Percentiles rank a stretch among this genome's conserved stretches.
phyloP scores from a whole-genome alignment of 1,140 invertebrate species.

The Mizuhopecten yessoensis region DNA sequence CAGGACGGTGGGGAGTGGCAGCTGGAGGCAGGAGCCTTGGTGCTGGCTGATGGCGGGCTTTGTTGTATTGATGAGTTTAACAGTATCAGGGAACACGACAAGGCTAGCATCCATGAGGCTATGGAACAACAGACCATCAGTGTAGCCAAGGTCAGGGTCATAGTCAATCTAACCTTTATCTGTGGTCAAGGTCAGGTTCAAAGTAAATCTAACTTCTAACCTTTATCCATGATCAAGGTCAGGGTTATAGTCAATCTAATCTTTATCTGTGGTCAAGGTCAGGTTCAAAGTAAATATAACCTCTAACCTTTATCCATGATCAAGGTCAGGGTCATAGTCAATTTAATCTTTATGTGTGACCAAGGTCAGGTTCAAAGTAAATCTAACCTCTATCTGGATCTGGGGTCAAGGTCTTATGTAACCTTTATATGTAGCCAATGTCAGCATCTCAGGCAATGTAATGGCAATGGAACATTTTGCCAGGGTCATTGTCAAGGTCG shows the following conservation, averaged over 20 bases:
- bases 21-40: constrained; percentile 82
- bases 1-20: constrained; percentile 82
- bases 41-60: constrained; percentile 82
- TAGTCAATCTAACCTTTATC: background rate
- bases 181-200: background rate
- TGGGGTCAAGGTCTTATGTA: background rate
- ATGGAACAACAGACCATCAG: constrained; percentile 84
- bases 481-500: too few relatives aligned
- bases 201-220: background rate
- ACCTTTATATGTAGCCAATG: background rate
- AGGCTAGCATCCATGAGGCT: constrained; percentile 83
- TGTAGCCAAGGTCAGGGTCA: constrained; percentile 80
- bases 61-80: constrained; percentile 84
- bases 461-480: too few relatives aligned
- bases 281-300: background rate
- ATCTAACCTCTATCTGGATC: background rate
- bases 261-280: background rate
- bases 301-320: background rate
- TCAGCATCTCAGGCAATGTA: too few relatives aligned
- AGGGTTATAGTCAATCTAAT: background rate
- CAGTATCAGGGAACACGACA: constrained; percentile 82
- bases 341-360: background rate
- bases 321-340: background rate
- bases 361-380: background rate
- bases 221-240: background rate